A percentile compares a stretch with the other conserved stretches of the same genome.
Evolutionary conservation across 1,140 invertebrate species (phyloP).

Genomic region (Drosophila pseudoobscura): DNA sequence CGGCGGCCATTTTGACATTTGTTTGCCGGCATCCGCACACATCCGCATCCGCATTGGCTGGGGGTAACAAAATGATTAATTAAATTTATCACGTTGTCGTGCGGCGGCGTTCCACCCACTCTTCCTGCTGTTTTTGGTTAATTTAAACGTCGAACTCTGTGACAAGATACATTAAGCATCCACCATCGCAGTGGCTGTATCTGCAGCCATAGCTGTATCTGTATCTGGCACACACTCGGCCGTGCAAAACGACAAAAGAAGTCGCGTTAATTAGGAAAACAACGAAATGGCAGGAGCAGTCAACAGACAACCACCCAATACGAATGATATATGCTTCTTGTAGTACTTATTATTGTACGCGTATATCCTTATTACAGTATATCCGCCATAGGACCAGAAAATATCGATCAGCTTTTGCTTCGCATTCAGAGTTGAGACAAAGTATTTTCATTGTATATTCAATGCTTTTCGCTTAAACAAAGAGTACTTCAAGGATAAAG

Average conservation of each 20-base stretch:
- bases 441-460: too few species aligned
- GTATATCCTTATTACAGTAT: not conserved
- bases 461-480: too few species aligned
- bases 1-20: constrained; percentile 69
- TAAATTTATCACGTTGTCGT: constrained; percentile 77
- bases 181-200: not conserved
- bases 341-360: constrained; percentile 16
- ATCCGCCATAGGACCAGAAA: too few species aligned
- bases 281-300: constrained; percentile 25
- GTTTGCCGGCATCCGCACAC: constrained; percentile 33
- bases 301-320: constrained; percentile 19
- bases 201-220: constrained; percentile 22
- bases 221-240: constrained; percentile 24
- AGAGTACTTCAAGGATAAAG: too few species aligned
- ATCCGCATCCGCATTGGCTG: too few species aligned
- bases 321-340: constrained; percentile 54
- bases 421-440: too few species aligned
- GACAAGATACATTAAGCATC: constrained; percentile 74
- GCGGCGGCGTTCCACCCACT: constrained; percentile 33
- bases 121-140: constrained; percentile 58
- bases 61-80: constrained; percentile 65
- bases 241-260: constrained; percentile 44
- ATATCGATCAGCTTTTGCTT: too few species aligned
- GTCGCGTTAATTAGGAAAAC: constrained; percentile 70
- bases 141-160: constrained; percentile 75